Evolutionary conservation across 1,140 invertebrate genomes (phyloP).

Genomic region (Bicyclus anynana): DNA sequence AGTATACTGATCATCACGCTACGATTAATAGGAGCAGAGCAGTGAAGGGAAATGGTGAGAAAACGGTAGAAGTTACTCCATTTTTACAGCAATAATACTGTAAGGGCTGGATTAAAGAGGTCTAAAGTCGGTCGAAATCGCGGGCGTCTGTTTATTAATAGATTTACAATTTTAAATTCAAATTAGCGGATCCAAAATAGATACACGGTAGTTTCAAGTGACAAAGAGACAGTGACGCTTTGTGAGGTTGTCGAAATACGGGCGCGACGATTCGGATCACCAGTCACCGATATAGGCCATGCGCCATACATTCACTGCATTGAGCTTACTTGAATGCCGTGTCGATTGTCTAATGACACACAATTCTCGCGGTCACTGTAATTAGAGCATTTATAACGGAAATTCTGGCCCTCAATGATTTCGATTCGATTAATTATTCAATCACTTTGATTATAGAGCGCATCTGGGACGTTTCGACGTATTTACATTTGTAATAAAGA

Average conservation of each 20-base stretch:
- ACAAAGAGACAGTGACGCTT: conserved; percentile 30
- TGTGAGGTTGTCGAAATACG: conserved; percentile 33
- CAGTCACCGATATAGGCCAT: conserved; percentile 29
- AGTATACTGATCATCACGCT: too few species aligned
- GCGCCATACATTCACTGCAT: conserved; percentile 28
- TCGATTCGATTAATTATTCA: background rate
- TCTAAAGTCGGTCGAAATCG: too few species aligned
- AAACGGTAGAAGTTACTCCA: too few species aligned
- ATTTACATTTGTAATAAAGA: too few species aligned
- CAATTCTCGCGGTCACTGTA: conserved; percentile 8
- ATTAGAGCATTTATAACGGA: conserved; percentile 3
- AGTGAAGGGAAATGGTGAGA: too few species aligned
- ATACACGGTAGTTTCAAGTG: conserved; percentile 3
- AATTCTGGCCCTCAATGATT: background rate
- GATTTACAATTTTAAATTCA: background rate
- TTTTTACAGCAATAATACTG: too few species aligned
- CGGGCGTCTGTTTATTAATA: too few species aligned
- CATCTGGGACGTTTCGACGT: too few species aligned
- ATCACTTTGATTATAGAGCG: too few species aligned
- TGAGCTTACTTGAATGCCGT: conserved; percentile 6
- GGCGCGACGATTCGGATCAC: conserved; percentile 29
- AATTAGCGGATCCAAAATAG: background rate
- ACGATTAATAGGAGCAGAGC: too few species aligned
- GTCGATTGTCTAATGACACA: conserved; percentile 19
- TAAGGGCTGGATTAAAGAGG: too few species aligned